Conservation (phyloP, 2,113 vertebrate genomes). For the Quiscalus mexicanus region DNA sequence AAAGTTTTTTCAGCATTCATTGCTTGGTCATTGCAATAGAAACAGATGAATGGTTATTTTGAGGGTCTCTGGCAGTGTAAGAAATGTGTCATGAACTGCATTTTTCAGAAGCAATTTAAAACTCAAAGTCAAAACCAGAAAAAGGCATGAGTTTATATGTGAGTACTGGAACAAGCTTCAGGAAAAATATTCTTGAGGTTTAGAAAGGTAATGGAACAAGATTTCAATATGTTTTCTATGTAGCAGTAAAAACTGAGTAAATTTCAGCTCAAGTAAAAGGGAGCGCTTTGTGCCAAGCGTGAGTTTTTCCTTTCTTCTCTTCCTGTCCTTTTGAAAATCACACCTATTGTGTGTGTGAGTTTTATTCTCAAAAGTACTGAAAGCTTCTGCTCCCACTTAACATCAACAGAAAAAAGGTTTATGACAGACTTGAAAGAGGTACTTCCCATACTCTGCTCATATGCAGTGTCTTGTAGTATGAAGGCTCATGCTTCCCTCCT, state of each 20-base stretch:
- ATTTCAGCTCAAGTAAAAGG: neutral
- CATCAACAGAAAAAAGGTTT: neutral
- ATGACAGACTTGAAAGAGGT: neutral
- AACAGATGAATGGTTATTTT: conserved; percentile 37
- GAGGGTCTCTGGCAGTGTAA: conserved; percentile 28
- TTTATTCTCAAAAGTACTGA: conserved; percentile 1
- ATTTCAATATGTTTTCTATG: conserved; percentile 33
- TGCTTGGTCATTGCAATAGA: conserved; percentile 8
- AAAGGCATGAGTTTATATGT: neutral
- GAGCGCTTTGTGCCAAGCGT: neutral
- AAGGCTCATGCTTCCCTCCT: neutral
- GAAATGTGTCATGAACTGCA: neutral
- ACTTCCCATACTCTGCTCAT: neutral
- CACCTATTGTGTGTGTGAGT: neutral
- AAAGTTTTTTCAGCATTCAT: conserved; percentile 31
- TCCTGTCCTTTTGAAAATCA: neutral
- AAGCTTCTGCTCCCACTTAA: neutral
- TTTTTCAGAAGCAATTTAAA: conserved; percentile 40
- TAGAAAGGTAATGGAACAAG: neutral
- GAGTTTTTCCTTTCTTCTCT: neutral
- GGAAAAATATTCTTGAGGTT: neutral
- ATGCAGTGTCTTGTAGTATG: accelerated
- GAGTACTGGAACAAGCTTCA: neutral
- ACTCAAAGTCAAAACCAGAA: neutral
- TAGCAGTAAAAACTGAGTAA: neutral